These are phyloP conservation scores for Drosophila neutralis DNA, from an alignment of 2,888 invertebrate genomes.

Conservation along the genomic window DNA sequence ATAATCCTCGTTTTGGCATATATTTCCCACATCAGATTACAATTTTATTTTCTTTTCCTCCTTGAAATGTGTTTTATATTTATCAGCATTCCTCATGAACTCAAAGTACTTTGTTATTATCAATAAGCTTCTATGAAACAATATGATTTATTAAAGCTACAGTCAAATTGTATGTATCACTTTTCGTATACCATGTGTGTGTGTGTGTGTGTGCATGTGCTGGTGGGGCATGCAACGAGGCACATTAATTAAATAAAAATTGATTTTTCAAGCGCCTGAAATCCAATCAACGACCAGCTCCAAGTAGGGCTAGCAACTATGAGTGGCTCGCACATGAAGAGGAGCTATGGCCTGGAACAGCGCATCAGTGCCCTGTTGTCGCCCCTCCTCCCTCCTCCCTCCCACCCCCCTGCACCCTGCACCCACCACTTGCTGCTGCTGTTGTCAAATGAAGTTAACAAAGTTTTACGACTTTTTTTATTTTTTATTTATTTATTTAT, in stretches of 20 bases:
- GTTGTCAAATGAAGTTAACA: slow-evolving; percentile 77
- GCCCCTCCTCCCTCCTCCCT: background rate
- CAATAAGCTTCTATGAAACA: background rate
- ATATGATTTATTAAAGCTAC: slow-evolving; percentile 5
- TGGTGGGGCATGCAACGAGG: slow-evolving; percentile 63
- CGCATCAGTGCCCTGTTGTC: slow-evolving; percentile 12
- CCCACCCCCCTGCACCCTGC: slow-evolving; percentile 9
- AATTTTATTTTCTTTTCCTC: background rate
- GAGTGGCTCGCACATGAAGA: slow-evolving; percentile 52
- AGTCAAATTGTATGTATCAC: slow-evolving; percentile 9
- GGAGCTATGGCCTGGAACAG: slow-evolving; percentile 55
- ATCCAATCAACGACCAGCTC: slow-evolving; percentile 75
- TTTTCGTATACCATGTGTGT: background rate
- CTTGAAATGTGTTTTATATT: background rate
- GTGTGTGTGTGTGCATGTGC: slow-evolving; percentile 6
- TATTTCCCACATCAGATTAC: background rate
- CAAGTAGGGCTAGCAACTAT: slow-evolving; percentile 61
- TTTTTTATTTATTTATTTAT: slow-evolving; percentile 32
- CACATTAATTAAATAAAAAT: slow-evolving; percentile 78
- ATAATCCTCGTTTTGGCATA: background rate
- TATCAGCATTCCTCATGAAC: background rate
- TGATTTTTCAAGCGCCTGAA: slow-evolving; percentile 77
- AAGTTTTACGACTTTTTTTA: slow-evolving; percentile 68
- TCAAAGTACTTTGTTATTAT: background rate
- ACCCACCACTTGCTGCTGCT: slow-evolving; percentile 22